phyloP scores from a whole-genome alignment of 2,113 vertebrate species.

The Daboia siamensis region DNA sequence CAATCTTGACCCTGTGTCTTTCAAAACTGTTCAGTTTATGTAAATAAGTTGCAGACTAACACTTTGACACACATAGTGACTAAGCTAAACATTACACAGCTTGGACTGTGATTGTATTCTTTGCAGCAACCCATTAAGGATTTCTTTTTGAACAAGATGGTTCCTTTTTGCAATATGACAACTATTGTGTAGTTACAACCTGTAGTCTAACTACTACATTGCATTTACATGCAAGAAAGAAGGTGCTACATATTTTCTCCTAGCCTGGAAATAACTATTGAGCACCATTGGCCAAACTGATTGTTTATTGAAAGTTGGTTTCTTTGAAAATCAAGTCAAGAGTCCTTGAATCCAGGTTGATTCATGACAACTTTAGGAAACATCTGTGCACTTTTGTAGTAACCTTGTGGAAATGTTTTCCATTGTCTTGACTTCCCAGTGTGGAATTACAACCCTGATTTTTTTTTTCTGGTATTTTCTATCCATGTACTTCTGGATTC shows the following conservation, averaged over 20 bases:
- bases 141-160: not conserved
- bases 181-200: not conserved
- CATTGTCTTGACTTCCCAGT: not conserved
- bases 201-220: not conserved
- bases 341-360: not conserved
- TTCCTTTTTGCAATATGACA: not conserved
- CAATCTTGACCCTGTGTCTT: not conserved
- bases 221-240: not conserved
- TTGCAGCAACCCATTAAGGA: not conserved
- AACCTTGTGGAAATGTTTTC: not conserved
- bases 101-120: not conserved
- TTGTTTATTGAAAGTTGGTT: not conserved
- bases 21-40: not conserved
- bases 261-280: not conserved
- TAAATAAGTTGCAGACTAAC: not conserved
- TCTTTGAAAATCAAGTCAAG: not conserved
- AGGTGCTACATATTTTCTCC: not conserved
- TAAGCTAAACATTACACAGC: not conserved
- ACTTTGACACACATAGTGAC: not conserved
- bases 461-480: too few species aligned
- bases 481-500: not conserved
- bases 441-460: not conserved
- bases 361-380: not conserved
- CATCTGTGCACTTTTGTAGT: not conserved
- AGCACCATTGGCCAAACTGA: not conserved